A percentile compares a stretch with the other conserved stretches of the same genome.
These are phyloP conservation scores for Eulithis testata DNA, from an alignment of 2,888 invertebrate genomes.

Conservation along the genomic window DNA sequence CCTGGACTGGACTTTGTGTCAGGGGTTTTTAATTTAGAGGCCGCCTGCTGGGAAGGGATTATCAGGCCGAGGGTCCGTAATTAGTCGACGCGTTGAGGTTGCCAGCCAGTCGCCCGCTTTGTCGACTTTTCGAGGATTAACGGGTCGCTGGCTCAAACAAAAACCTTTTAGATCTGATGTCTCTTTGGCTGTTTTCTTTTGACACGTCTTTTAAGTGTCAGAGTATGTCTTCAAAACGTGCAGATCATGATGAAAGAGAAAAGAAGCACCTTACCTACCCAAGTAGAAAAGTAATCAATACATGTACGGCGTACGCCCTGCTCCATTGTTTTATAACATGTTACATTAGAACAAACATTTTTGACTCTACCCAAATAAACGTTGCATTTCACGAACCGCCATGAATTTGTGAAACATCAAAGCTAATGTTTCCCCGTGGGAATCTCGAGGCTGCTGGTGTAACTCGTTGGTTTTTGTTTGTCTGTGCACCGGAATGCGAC, in stretches of 20 bases:
- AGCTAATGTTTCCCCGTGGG: constrained; percentile 67
- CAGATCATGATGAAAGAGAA: background rate
- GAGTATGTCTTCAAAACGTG: background rate
- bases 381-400: constrained; percentile 19
- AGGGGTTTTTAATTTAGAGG: constrained; percentile 80
- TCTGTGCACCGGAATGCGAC: constrained; percentile 52
- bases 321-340: background rate
- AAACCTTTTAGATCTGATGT: constrained; percentile 37
- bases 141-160: constrained; percentile 45
- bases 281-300: background rate
- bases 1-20: constrained; percentile 66
- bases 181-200: constrained; percentile 33
- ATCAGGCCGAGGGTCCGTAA: constrained; percentile 73
- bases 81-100: constrained; percentile 71
- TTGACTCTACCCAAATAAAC: constrained; percentile 14
- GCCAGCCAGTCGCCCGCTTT: constrained; percentile 54
- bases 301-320: background rate
- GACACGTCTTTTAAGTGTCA: constrained; percentile 10
- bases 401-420: constrained; percentile 36
- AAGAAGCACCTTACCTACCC: background rate
- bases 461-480: constrained; percentile 65
- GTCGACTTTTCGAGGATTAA: constrained; percentile 62
- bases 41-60: constrained; percentile 82
- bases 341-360: background rate
- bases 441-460: constrained; percentile 60